Evolutionary conservation across 1,140 invertebrate genomes (phyloP).

Genomic region (Sinella curviseta): DNA sequence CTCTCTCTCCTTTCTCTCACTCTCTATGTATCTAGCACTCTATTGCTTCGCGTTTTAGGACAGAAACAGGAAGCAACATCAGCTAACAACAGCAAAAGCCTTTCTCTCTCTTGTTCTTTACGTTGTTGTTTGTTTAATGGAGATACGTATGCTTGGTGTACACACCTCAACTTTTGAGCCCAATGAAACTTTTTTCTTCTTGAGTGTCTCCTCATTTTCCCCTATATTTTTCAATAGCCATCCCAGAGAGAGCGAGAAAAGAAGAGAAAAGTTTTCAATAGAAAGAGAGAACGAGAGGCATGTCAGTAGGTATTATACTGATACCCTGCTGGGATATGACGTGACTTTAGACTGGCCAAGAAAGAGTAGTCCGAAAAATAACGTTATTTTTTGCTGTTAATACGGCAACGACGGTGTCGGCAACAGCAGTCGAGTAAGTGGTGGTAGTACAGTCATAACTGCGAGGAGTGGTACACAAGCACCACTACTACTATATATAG

Average conservation of each 20-base stretch:
- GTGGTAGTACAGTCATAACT: neutral
- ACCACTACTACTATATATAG: too few species aligned
- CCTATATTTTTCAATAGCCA: neutral
- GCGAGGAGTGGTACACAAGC: neutral
- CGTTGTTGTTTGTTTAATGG: neutral
- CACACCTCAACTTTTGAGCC: neutral
- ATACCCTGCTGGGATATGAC: neutral
- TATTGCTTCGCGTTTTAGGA: too few species aligned
- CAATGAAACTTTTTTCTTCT: neutral
- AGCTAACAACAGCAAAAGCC: neutral
- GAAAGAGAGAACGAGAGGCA: neutral
- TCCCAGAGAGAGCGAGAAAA: neutral
- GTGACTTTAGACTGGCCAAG: neutral
- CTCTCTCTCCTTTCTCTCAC: too few species aligned
- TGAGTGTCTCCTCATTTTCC: neutral
- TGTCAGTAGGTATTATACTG: neutral
- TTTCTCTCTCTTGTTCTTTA: neutral
- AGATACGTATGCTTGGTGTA: neutral
- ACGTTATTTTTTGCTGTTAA: neutral
- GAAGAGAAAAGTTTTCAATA: neutral
- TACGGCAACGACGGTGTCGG: neutral
- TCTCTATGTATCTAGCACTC: too few species aligned
- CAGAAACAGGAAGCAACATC: neutral
- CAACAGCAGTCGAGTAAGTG: neutral
- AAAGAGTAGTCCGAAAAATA: neutral